A percentile compares a stretch with the other conserved stretches of the same genome.
Conservation (phyloP, 2,888 invertebrate species). For the Drosophila atripex region DNA sequence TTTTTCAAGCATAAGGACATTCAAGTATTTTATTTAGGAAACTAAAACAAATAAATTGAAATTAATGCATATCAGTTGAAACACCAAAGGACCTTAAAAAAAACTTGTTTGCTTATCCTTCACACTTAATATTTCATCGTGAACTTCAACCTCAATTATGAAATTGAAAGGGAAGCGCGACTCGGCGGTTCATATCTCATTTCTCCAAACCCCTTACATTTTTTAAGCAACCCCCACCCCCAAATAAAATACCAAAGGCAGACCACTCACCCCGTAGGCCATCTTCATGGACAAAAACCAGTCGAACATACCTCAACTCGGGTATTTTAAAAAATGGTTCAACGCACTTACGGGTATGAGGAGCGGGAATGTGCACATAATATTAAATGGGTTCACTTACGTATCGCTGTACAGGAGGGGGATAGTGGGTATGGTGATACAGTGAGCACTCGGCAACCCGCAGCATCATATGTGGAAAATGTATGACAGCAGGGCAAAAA, state of each 20-base stretch:
- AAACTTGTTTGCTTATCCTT: conserved; percentile 9
- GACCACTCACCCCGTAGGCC: conserved; percentile 28
- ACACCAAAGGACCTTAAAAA: neutral
- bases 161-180: conserved; percentile 29
- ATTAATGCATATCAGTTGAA: too few species aligned
- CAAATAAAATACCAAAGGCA: neutral
- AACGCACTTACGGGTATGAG: conserved; percentile 65
- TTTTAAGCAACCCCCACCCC: conserved; percentile 1
- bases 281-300: conserved; percentile 41
- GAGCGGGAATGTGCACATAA: conserved; percentile 68
- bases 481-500: conserved; percentile 44
- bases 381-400: conserved; percentile 73
- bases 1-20: neutral
- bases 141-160: conserved; percentile 42
- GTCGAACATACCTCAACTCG: conserved; percentile 57
- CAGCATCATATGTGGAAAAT: conserved; percentile 71
- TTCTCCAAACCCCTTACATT: neutral
- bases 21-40: too few species aligned
- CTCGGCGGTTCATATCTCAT: conserved; percentile 13
- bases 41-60: too few species aligned
- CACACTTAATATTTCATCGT: conserved; percentile 24
- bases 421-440: conserved; percentile 2
- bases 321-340: conserved; percentile 60
- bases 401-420: neutral
- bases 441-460: conserved; percentile 60